Percentiles rank a stretch among this genome's conserved stretches.
Evolutionary conservation across 1,140 invertebrate species (phyloP).

Genomic region (Scaptodrosophila lebanonensis): DNA sequence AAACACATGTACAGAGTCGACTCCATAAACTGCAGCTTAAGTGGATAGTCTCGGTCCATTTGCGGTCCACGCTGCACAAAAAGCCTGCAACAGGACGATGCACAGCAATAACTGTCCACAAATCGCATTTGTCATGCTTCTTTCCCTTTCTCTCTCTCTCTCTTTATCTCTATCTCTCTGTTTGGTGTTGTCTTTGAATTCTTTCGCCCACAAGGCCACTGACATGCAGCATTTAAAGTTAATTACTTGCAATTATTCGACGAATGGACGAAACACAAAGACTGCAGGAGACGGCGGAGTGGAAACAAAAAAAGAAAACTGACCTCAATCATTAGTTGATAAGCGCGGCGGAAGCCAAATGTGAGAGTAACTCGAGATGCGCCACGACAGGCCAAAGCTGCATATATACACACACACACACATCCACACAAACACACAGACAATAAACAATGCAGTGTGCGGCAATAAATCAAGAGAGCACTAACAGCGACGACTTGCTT

Average conservation of each 20-base stretch:
- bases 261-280: constrained; percentile 3
- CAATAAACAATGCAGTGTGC: constrained; percentile 48
- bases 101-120: constrained; percentile 31
- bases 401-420: no score
- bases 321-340: constrained; percentile 73
- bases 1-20: constrained; percentile 7
- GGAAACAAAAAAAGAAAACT: constrained; percentile 25
- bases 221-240: constrained; percentile 45
- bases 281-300: neutral
- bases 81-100: neutral
- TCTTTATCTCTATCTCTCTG: no score
- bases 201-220: neutral
- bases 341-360: constrained; percentile 36
- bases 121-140: constrained; percentile 57
- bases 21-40: constrained; percentile 4
- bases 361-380: constrained; percentile 24
- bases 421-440: constrained; percentile 16
- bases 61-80: neutral
- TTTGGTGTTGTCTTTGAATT: no score
- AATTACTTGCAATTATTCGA: constrained; percentile 63
- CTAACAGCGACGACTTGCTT: constrained; percentile 27
- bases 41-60: neutral
- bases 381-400: constrained; percentile 30
- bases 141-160: no score
- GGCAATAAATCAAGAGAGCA: constrained; percentile 60